phyloP scores from a whole-genome alignment of 2,888 invertebrate species.

The Agrenia bidenticulata region DNA sequence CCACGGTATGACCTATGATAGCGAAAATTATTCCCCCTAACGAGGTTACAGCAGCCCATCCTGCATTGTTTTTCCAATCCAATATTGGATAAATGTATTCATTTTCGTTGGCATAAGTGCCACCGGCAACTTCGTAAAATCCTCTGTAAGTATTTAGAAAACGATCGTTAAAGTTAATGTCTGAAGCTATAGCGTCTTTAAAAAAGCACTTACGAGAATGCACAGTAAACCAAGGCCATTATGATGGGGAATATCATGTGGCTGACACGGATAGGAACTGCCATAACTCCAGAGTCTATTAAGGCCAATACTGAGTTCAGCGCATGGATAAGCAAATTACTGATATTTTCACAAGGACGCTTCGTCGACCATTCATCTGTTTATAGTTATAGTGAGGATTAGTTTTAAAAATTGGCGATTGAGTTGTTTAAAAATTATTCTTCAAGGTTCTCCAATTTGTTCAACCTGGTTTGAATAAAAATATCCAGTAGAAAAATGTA shows the following conservation, averaged over 20 bases:
- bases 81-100: conserved; percentile 38
- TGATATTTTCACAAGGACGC: conserved; percentile 8
- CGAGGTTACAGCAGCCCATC: conserved; percentile 17
- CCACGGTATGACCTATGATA: conserved; percentile 17
- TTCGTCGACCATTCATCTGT: not conserved
- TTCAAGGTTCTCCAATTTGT: no score
- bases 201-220: conserved; percentile 34
- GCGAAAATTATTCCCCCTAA: conserved; percentile 2
- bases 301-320: conserved; percentile 35
- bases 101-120: conserved; percentile 21
- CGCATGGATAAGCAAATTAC: conserved; percentile 37
- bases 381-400: no score
- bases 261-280: conserved; percentile 37
- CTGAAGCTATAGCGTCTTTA: not conserved
- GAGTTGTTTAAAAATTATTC: no score
- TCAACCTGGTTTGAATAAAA: conserved; percentile 18
- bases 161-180: conserved; percentile 1
- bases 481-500: conserved; percentile 31
- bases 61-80: conserved; percentile 29
- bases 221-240: conserved; percentile 19
- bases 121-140: conserved; percentile 33
- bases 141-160: conserved; percentile 16
- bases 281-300: conserved; percentile 35
- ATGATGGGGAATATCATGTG: conserved; percentile 37
- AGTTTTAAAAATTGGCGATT: no score